A percentile compares a stretch with the other conserved stretches of the same genome.
phyloP scores from a whole-genome alignment of 2,113 vertebrate genomes.

The Brienomyrus longianalis region DNA sequence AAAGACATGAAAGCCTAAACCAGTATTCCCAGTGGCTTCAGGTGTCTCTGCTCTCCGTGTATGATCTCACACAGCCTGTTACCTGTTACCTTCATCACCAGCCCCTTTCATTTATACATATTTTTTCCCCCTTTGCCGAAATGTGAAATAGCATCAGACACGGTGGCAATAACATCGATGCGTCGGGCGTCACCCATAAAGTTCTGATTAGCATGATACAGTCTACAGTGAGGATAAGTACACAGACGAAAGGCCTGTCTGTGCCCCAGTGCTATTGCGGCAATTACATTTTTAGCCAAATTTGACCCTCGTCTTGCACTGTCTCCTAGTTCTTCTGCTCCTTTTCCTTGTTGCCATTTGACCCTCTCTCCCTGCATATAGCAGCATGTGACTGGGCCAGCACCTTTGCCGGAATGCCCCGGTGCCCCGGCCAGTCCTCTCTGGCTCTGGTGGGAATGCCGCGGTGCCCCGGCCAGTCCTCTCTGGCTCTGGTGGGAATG shows the following conservation, averaged over 20 bases:
- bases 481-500: no score
- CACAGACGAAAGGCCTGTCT: neutral
- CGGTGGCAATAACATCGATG: neutral
- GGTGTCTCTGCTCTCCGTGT: neutral
- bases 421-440: no score
- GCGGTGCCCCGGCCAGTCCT: no score
- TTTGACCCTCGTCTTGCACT: neutral
- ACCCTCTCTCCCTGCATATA: neutral
- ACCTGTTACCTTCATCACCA: neutral
- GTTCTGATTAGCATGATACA: neutral
- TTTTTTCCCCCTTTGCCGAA: neutral
- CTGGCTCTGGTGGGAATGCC: neutral
- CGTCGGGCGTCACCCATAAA: neutral
- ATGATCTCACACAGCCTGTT: neutral
- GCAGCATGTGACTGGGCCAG: neutral
- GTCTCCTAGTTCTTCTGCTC: neutral
- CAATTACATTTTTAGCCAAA: neutral
- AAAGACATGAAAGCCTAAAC: neutral
- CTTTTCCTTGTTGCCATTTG: neutral
- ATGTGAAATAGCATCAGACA: neutral
- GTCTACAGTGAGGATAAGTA: neutral
- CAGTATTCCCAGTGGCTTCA: slow-evolving; percentile 4
- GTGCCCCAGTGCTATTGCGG: neutral
- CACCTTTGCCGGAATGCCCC: neutral
- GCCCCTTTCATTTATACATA: neutral